phyloP scores from a whole-genome alignment of 2,888 invertebrate genomes.

The Cryptocephalus moraei region DNA sequence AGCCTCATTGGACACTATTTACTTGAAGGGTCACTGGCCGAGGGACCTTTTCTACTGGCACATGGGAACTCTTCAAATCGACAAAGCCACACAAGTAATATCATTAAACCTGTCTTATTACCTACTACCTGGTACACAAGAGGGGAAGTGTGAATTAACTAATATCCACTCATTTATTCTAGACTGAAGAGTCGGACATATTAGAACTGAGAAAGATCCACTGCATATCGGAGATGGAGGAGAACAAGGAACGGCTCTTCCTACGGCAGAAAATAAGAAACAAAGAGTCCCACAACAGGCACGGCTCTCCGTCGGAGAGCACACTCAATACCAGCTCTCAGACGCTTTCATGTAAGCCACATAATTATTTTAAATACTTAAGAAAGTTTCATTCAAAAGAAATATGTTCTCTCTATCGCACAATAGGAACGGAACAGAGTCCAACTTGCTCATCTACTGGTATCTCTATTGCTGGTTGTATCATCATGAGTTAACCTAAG shows the following conservation, averaged over 20 bases:
- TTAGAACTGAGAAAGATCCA: constrained; percentile 41
- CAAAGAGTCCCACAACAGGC: constrained; percentile 25
- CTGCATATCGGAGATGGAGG: constrained; percentile 44
- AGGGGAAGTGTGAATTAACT: too few relatives aligned
- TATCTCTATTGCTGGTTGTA: too few relatives aligned
- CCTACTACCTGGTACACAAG: too few relatives aligned
- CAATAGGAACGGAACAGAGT: too few relatives aligned
- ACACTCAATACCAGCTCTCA: constrained; percentile 45
- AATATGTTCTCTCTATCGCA: too few relatives aligned
- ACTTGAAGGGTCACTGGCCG: constrained; percentile 70
- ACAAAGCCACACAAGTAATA: constrained; percentile 68
- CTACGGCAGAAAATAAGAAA: constrained; percentile 44
- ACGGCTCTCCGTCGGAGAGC: constrained; percentile 41
- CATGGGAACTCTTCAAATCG: constrained; percentile 57
- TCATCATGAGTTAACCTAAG: too few relatives aligned
- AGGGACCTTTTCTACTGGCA: constrained; percentile 59
- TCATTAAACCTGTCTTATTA: too few relatives aligned
- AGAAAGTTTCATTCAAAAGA: too few relatives aligned
- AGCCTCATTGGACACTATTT: constrained; percentile 69
- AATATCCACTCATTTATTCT: constrained; percentile 17
- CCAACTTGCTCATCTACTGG: too few relatives aligned
- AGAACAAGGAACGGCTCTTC: constrained; percentile 43
- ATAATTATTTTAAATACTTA: too few relatives aligned
- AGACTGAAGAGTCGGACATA: constrained; percentile 59
- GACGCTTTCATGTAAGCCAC: constrained; percentile 26